Conservation (phyloP, 2,888 invertebrate species). For the Chrysolina oricalcia region DNA sequence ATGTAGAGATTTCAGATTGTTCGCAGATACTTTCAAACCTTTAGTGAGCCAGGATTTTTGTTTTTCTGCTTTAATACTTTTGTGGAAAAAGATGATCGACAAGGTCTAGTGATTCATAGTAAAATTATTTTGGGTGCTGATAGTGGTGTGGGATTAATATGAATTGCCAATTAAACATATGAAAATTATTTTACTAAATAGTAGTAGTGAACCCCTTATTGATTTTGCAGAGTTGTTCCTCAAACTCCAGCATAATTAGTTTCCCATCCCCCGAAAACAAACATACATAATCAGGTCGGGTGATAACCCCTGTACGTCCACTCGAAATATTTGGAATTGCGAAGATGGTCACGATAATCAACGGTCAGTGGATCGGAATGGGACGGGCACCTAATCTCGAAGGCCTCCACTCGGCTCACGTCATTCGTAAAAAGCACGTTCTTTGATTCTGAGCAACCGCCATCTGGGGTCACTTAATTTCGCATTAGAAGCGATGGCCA, state of each 20-base stretch:
- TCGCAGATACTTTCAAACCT: too few relatives aligned
- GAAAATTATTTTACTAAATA: too few relatives aligned
- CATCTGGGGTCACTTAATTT: slow-evolving; percentile 59
- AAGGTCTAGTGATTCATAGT: too few relatives aligned
- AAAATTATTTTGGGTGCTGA: too few relatives aligned
- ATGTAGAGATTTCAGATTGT: too few relatives aligned
- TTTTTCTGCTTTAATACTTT: too few relatives aligned
- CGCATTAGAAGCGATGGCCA: slow-evolving; percentile 52
- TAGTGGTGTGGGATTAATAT: too few relatives aligned
- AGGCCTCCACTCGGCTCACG: slow-evolving; percentile 42
- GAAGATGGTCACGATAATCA: slow-evolving; percentile 47
- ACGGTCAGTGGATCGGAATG: slow-evolving; percentile 49
- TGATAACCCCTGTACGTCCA: neutral
- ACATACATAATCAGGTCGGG: neutral
- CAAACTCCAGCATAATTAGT: neutral
- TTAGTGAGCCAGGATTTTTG: too few relatives aligned
- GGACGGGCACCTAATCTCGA: slow-evolving; percentile 50
- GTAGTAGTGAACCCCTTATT: too few relatives aligned
- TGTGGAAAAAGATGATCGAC: too few relatives aligned
- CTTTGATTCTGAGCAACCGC: slow-evolving; percentile 39
- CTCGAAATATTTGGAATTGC: neutral
- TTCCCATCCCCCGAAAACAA: neutral
- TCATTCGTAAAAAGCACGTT: slow-evolving; percentile 49
- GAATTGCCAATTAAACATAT: too few relatives aligned
- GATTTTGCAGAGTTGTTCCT: too few relatives aligned